Percentiles rank a stretch among this genome's conserved stretches.
These are phyloP conservation scores for Spermophilus dauricus DNA, from an alignment of 2,113 vertebrate genomes.

Conservation along the genomic window DNA sequence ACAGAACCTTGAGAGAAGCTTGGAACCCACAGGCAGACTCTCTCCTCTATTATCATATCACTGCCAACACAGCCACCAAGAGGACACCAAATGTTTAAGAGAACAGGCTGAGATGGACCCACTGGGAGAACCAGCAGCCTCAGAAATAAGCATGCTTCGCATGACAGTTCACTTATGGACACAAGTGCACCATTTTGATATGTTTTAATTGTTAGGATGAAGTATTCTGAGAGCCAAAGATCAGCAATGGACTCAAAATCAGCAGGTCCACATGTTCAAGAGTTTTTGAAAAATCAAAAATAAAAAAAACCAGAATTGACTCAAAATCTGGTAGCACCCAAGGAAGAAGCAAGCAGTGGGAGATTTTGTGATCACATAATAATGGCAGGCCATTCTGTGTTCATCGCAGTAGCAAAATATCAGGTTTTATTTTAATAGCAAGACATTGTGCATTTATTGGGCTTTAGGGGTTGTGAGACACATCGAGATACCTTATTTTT, in stretches of 20 bases:
- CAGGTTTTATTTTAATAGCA: not conserved
- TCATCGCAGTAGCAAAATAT: too few relatives aligned
- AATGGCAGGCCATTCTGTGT: not conserved
- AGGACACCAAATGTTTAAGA: not conserved
- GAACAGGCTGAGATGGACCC: too few relatives aligned
- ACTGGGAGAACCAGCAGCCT: not conserved
- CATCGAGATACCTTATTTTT: not conserved
- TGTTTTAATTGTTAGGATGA: not conserved
- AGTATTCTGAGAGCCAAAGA: not conserved
- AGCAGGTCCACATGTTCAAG: not conserved
- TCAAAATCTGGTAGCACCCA: not conserved
- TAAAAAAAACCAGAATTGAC: not conserved
- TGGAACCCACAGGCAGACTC: too few relatives aligned
- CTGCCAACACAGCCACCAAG: not conserved
- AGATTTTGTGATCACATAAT: not conserved
- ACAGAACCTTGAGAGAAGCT: not conserved
- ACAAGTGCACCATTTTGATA: rapidly evolving
- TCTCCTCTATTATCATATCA: not conserved
- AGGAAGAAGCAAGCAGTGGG: not conserved
- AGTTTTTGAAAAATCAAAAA: not conserved
- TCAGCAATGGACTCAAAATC: not conserved
- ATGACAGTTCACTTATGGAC: rapidly evolving
- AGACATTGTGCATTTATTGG: not conserved
- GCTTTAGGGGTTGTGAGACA: not conserved
- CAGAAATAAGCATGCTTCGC: rapidly evolving